Conservation (phyloP, 2,888 invertebrate species). For the Pachliopta kotzebuea region DNA sequence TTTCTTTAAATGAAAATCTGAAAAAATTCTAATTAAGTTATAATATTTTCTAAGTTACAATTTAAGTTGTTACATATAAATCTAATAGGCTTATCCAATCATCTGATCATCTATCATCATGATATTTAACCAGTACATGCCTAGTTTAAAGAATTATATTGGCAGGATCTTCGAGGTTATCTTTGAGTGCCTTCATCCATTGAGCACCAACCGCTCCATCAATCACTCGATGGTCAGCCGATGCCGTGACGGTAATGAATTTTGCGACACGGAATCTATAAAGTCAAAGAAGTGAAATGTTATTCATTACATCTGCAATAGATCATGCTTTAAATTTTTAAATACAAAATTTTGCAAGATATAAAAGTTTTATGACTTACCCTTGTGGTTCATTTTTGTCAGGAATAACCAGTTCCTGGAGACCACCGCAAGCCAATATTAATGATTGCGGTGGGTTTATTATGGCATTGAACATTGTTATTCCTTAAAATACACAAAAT, state of each 20-base stretch:
- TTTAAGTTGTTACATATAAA: neutral
- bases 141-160: conserved; percentile 88
- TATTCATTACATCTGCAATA: too few relatives aligned
- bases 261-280: conserved; percentile 87
- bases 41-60: neutral
- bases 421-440: conserved; percentile 94
- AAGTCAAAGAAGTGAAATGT: neutral
- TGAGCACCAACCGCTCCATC: conserved; percentile 99
- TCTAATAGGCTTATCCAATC: conserved; percentile 24
- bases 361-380: conserved; percentile 74
- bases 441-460: conserved; percentile 98
- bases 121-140: neutral
- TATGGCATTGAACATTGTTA: conserved; percentile 94
- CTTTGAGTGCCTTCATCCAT: conserved; percentile 95
- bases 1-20: neutral
- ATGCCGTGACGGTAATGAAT: conserved; percentile 94
- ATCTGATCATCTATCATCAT: neutral
- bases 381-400: conserved; percentile 86
- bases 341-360: neutral
- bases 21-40: neutral
- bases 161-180: conserved; percentile 94
- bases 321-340: too few relatives aligned
- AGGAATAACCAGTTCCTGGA: conserved; percentile 86
- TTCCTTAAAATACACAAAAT: conserved; percentile 69
- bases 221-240: conserved; percentile 98